These are phyloP conservation scores for Perognathus longimembris DNA, from an alignment of 2,113 vertebrate species.

Conservation along the genomic window DNA sequence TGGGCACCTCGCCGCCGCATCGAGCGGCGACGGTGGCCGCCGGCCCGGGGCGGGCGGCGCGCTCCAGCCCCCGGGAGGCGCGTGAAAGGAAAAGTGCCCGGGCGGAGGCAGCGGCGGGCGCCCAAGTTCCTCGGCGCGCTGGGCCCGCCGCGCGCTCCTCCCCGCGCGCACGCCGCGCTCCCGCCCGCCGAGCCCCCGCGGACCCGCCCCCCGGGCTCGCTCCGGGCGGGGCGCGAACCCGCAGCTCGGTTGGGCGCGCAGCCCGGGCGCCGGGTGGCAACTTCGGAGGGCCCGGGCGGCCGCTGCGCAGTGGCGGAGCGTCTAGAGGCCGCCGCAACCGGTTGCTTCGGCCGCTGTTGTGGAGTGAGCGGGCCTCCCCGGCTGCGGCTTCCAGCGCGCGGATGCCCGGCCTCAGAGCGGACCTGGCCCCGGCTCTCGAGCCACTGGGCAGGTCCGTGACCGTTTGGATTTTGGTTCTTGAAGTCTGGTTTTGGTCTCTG, in stretches of 20 bases:
- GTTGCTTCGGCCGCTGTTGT: slow-evolving; percentile 55
- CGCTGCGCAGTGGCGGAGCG: not conserved
- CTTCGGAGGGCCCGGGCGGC: slow-evolving; percentile 62
- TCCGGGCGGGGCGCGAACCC: slow-evolving; percentile 79
- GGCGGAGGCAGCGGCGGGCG: not conserved
- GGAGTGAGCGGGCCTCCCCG: slow-evolving; percentile 25
- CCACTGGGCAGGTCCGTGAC: slow-evolving; percentile 8
- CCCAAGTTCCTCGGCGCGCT: slow-evolving; percentile 60
- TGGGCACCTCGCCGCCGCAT: slow-evolving; percentile 57
- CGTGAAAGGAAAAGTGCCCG: slow-evolving; percentile 57
- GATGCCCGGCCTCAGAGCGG: not conserved
- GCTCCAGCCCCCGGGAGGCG: slow-evolving; percentile 84
- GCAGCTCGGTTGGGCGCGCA: slow-evolving; percentile 35
- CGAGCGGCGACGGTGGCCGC: not conserved
- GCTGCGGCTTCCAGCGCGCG: not conserved
- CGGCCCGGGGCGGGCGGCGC: slow-evolving; percentile 77
- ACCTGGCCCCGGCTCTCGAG: not conserved
- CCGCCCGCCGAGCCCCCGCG: slow-evolving; percentile 75
- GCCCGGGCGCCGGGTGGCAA: slow-evolving; percentile 43
- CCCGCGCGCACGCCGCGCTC: slow-evolving; percentile 39
- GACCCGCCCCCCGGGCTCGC: slow-evolving; percentile 78
- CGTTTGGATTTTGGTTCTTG: slow-evolving; percentile 49
- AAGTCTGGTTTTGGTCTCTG: slow-evolving; percentile 48
- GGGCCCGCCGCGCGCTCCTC: slow-evolving; percentile 19
- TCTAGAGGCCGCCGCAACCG: slow-evolving; percentile 63